These are phyloP conservation scores for Drosophila percnosoma DNA, from an alignment of 2,888 invertebrate species.

Conservation along the genomic window DNA sequence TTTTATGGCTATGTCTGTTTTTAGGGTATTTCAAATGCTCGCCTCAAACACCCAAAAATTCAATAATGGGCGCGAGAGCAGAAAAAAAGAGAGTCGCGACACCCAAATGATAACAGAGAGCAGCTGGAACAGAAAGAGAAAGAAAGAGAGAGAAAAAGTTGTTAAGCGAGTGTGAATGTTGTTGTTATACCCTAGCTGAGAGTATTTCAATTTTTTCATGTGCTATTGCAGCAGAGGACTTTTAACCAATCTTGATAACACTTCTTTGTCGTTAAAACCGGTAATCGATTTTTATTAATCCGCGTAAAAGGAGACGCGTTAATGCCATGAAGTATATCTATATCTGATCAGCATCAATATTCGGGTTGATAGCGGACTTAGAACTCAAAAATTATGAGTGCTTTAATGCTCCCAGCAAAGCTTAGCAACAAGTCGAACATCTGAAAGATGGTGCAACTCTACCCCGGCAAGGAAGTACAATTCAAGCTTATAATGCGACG, in stretches of 20 bases:
- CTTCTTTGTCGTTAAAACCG: not conserved
- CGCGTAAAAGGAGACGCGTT: not conserved
- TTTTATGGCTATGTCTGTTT: not conserved
- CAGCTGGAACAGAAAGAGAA: constrained; percentile 1
- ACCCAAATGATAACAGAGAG: constrained; percentile 66
- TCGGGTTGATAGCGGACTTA: too few relatives aligned
- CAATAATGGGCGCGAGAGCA: constrained; percentile 5
- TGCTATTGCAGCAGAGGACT: not conserved
- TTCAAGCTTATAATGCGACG: not conserved
- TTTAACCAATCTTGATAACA: not conserved
- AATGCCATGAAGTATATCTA: not conserved
- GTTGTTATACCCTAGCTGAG: constrained; percentile 11
- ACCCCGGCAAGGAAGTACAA: not conserved
- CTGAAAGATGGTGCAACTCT: not conserved
- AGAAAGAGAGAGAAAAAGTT: constrained; percentile 22
- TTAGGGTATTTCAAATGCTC: constrained; percentile 1
- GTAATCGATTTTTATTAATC: not conserved
- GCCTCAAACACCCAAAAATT: constrained; percentile 9
- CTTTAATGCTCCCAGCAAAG: not conserved
- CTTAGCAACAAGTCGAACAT: not conserved
- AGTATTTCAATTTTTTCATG: not conserved
- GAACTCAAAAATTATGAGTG: not conserved
- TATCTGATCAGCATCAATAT: too few relatives aligned
- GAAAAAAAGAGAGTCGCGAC: constrained; percentile 8
- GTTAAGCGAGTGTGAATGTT: constrained; percentile 32